Conservation (phyloP, 2,888 invertebrate genomes). For the Ceraclea dissimilis region DNA sequence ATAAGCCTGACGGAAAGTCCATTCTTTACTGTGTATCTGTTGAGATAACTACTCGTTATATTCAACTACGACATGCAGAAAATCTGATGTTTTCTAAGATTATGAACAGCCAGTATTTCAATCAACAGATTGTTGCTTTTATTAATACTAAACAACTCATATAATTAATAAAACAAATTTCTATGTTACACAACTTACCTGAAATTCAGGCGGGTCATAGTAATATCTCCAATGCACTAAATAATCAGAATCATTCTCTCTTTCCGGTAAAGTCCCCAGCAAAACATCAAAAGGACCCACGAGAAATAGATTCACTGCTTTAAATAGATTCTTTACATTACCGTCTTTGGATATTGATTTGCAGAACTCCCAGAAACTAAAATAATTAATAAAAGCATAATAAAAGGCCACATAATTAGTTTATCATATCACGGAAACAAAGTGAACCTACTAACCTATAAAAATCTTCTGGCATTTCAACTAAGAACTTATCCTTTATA, state of each 20-base stretch:
- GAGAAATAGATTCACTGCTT: constrained; percentile 58
- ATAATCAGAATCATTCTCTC: constrained; percentile 54
- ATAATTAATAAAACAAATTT: no score
- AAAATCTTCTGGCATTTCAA: constrained; percentile 87
- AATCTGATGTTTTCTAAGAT: no score
- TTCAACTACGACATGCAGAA: no score
- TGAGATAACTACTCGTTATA: no score
- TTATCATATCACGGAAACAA: neutral
- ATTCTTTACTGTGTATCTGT: no score
- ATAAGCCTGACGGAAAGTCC: no score
- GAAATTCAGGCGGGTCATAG: constrained; percentile 93
- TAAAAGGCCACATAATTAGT: no score
- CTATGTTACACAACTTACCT: no score
- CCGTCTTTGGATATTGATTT: constrained; percentile 45
- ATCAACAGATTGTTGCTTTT: no score
- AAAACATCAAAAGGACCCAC: constrained; percentile 88
- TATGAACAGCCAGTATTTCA: no score
- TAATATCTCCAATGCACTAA: constrained; percentile 84
- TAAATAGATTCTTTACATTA: constrained; percentile 54
- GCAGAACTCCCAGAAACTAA: constrained; percentile 71
- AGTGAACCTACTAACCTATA: constrained; percentile 35
- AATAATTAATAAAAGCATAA: neutral
- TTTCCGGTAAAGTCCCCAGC: constrained; percentile 51
- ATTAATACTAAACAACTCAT: no score
- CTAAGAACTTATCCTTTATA: constrained; percentile 68